Base-by-base conservation (phyloP, 2,888 invertebrate genomes). In the Drosophila suboccidentalis region DNA sequence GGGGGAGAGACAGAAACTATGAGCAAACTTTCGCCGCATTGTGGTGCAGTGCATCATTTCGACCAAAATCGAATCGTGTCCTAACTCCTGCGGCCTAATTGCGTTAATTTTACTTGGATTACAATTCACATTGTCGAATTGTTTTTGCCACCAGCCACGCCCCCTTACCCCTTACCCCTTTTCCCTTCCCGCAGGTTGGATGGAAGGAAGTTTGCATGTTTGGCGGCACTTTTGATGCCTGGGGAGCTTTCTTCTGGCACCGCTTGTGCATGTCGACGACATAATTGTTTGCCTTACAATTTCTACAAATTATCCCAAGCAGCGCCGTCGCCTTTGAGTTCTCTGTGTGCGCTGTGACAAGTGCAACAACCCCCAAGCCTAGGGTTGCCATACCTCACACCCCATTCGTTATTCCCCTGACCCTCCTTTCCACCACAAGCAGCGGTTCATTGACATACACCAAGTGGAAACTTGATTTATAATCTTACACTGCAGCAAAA, bases 31-130 rank as follows among this genome's bases (percentile, higher is more conserved):
- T 64, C 26, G 43, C 73, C 67, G 73, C 67, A 73, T 62, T 60
- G 38, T 46, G 73, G 67, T 65, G 84, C 87, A 81, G 38, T 87
- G 73, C 79, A 82, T 61, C 85, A 75, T 44, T 60, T 62, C 54
- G 36, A 46, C 50, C 58, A 41, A 64, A 70, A 67, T 67, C 68
- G 68, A 71, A 69, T 78, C 51, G 59, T 61, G 58, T 74, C 61
- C 80, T 75, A 71, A 55, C 82, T 60, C 43, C 15, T 47, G 71
- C 75, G 81, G 71, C 82, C 78, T 89, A 90, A 89, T 90, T 89
- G 84, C 76, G 86, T 89, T 89, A 90, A 89, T 90, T 89, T 85
- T 72, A 61, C 87, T 80, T 71, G 80, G 71, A 87, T 82, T 87
- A 77, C 82, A 70, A 64, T 81, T 72, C 74, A 51, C 62, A 74